Evolutionary conservation across 2,888 invertebrate genomes (phyloP).

Genomic region (Caenorhabditis plicata): DNA sequence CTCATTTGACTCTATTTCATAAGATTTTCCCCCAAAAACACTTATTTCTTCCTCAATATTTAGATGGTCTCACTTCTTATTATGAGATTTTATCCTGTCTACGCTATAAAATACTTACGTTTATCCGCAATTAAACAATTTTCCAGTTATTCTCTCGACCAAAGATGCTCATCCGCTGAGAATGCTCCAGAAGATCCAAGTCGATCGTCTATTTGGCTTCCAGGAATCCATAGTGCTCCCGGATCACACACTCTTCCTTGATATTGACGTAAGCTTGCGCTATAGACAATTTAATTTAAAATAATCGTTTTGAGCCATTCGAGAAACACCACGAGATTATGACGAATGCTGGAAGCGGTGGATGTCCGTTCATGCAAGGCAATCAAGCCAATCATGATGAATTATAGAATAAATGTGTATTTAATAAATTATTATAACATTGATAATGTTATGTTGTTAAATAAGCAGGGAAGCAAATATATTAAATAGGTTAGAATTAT

Average conservation of each 20-base stretch:
- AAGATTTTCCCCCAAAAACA: too few relatives aligned
- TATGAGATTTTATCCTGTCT: neutral
- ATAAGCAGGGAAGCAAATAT: too few relatives aligned
- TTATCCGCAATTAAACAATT: too few relatives aligned
- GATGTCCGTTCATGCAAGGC: constrained; percentile 50
- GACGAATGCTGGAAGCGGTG: constrained; percentile 19
- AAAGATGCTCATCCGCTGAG: constrained; percentile 50
- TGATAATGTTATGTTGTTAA: too few relatives aligned
- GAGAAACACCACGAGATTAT: too few relatives aligned
- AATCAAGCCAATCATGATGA: constrained; percentile 12
- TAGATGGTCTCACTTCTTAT: neutral
- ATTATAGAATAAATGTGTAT: constrained; percentile 8
- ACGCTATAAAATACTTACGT: constrained; percentile 1
- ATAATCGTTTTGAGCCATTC: too few relatives aligned
- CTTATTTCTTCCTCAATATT: too few relatives aligned
- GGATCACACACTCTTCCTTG: constrained; percentile 48
- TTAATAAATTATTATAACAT: too few relatives aligned
- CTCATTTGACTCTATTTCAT: too few relatives aligned
- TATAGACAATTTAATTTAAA: too few relatives aligned
- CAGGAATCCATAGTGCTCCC: constrained; percentile 55
- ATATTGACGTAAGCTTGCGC: constrained; percentile 14
- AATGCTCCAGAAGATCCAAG: constrained; percentile 40
- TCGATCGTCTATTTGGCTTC: constrained; percentile 47
- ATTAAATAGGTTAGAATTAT: too few relatives aligned
- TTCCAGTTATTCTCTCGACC: constrained; percentile 31